Evolutionary conservation across 2,797 vertebrate genomes (phyloP), one percentile per base, ranked within the genome.

Genomic region (Manis pentadactyla): DNA sequence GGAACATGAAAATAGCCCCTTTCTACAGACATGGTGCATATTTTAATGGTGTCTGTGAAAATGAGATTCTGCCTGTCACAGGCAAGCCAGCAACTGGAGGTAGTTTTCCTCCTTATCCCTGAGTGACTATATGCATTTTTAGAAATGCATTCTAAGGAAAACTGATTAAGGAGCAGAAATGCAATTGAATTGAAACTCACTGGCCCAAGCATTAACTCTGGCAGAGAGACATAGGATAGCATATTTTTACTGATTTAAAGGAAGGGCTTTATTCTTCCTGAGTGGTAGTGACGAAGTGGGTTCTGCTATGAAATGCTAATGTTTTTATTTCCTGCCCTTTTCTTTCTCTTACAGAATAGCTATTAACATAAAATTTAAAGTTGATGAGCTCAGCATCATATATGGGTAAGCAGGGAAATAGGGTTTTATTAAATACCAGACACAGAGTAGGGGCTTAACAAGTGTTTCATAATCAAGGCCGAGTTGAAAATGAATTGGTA

Each of bases 131-230:
- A 63, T 90, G 57, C 87, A 94, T 78, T 95, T 96, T 93, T 73
- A 83, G 90, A 93, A 97, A 61, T 81, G n/a, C 63, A 93, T 75
- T 95, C 75, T 86, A 92, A 93, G 87, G 77, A 96, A 96, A 96
- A 90, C 78, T 86, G 94, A 96, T 95, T 81, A 94, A 97, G 95
- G 75, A 92, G 71, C 34, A 95, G 84, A 46, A 87, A 87, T 39
- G 78, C 42, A 93, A 92, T 77, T 73, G 93, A 94, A 75, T 14
- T 93, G 93, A 92, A 96, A 95, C 46, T 87, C 86, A 93, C 55
- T 81, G 90, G 75, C 34, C 42, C 23, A 55, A 79, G 88, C 25
- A 19, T 68, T 84, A 81, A 61, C 68, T 74, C 78, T 31, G 6
- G 88, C 53, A 68, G 63, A 73, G 51, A 87, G 53, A 53, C 4